These are phyloP conservation scores for Lycia hirtaria DNA, from an alignment of 2,888 invertebrate genomes.

Conservation along the genomic window DNA sequence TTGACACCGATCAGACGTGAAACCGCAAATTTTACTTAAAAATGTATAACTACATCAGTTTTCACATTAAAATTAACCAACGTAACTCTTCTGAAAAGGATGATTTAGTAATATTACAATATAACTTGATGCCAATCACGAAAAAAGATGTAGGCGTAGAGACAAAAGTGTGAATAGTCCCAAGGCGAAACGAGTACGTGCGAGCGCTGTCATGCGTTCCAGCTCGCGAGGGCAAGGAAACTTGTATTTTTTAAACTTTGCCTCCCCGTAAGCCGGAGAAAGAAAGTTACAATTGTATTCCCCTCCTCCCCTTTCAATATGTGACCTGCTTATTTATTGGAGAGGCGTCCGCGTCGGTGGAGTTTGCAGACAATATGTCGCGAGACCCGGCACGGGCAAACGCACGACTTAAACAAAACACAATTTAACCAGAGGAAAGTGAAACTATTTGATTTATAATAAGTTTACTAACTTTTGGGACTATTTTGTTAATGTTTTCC, in stretches of 20 bases:
- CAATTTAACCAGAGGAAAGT: slow-evolving; percentile 71
- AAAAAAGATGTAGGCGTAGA: neutral
- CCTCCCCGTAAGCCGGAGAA: slow-evolving; percentile 75
- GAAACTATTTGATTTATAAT: slow-evolving; percentile 73
- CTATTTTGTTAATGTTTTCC: slow-evolving; percentile 8
- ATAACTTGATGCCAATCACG: neutral
- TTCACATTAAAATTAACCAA: too few relatives aligned
- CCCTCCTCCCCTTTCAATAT: slow-evolving; percentile 82
- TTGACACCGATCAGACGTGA: too few relatives aligned
- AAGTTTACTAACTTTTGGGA: slow-evolving; percentile 45
- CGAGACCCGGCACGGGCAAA: slow-evolving; percentile 67
- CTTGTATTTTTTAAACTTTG: slow-evolving; percentile 85
- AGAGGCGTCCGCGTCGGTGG: slow-evolving; percentile 79
- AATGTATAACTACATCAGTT: too few relatives aligned
- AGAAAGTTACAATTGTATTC: slow-evolving; percentile 85
- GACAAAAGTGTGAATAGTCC: slow-evolving; percentile 36
- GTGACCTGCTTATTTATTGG: slow-evolving; percentile 85
- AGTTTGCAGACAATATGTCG: slow-evolving; percentile 85
- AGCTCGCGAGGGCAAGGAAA: slow-evolving; percentile 62
- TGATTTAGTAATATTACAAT: neutral
- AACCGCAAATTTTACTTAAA: too few relatives aligned
- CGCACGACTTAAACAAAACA: slow-evolving; percentile 78
- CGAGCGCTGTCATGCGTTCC: slow-evolving; percentile 63
- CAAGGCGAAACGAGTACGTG: slow-evolving; percentile 55
- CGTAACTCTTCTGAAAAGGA: too few relatives aligned